A percentile compares a stretch with the other conserved stretches of the same genome.
These are phyloP conservation scores for Pteronura brasiliensis DNA, from an alignment of 2,113 vertebrate genomes.

Conservation along the genomic window DNA sequence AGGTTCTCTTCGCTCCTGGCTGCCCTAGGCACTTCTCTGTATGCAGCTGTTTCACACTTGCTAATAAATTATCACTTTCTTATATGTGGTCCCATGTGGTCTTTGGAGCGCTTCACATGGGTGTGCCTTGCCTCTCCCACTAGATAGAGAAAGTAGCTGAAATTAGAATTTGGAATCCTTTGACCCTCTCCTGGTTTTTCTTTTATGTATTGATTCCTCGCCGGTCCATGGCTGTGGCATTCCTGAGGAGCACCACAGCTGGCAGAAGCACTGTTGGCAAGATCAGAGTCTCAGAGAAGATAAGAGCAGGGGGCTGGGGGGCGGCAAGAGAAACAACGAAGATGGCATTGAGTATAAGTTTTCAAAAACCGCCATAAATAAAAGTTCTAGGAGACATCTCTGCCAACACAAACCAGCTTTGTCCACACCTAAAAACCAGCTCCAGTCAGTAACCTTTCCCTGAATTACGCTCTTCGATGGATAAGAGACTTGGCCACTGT, in stretches of 20 bases:
- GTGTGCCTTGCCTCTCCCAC: background rate
- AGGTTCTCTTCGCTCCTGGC: background rate
- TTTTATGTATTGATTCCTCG: too few relatives aligned
- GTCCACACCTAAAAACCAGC: background rate
- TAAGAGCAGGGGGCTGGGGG: background rate
- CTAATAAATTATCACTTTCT: background rate
- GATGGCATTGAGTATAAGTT: background rate
- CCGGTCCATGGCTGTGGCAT: background rate
- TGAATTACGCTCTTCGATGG: background rate
- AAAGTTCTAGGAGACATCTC: background rate
- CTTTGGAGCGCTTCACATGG: background rate
- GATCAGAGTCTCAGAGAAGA: background rate
- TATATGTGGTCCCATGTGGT: background rate
- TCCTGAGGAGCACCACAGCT: background rate
- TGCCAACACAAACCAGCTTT: background rate
- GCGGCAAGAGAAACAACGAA: background rate
- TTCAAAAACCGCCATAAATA: background rate
- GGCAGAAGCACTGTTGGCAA: background rate
- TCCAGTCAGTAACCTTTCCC: background rate
- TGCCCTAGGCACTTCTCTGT: background rate
- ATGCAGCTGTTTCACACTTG: background rate
- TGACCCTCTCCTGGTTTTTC: background rate
- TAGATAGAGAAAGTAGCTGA: background rate
- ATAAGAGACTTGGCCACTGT: background rate
- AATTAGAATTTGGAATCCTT: background rate